Evolutionary conservation across 1,140 invertebrate genomes (phyloP).

Genomic region (Stegodyphus dumicola): DNA sequence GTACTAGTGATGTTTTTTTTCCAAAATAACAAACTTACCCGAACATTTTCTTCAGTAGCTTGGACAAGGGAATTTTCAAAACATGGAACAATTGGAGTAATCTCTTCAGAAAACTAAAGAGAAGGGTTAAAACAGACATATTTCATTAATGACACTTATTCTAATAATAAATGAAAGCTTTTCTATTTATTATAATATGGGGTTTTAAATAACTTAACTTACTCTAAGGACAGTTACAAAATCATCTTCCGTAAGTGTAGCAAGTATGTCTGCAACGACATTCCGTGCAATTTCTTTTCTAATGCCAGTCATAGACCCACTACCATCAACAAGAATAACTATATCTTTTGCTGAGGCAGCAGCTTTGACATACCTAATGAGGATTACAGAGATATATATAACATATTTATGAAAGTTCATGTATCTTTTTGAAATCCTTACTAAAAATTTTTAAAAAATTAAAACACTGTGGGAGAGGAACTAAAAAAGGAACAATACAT

Average conservation of each 20-base stretch:
- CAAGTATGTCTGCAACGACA: constrained; percentile 84
- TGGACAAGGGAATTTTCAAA: constrained; percentile 83
- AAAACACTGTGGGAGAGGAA: no score
- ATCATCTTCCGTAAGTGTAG: constrained; percentile 98
- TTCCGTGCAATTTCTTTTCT: constrained; percentile 92
- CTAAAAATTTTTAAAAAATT: no score
- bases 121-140: background rate
- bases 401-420: background rate
- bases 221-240: constrained; percentile 90
- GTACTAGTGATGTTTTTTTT: no score
- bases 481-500: no score
- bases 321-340: constrained; percentile 85
- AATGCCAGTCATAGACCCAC: constrained; percentile 97
- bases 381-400: background rate
- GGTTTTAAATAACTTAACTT: constrained; percentile 20
- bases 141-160: background rate
- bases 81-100: constrained; percentile 76
- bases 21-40: constrained; percentile 72
- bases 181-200: background rate
- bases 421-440: no score
- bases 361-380: constrained; percentile 87
- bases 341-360: constrained; percentile 98
- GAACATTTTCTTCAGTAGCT: constrained; percentile 88
- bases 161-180: background rate
- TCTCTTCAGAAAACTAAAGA: constrained; percentile 65